Base-by-base conservation (phyloP, 2,888 invertebrate genomes). In the Leptura quadrifasciata region DNA sequence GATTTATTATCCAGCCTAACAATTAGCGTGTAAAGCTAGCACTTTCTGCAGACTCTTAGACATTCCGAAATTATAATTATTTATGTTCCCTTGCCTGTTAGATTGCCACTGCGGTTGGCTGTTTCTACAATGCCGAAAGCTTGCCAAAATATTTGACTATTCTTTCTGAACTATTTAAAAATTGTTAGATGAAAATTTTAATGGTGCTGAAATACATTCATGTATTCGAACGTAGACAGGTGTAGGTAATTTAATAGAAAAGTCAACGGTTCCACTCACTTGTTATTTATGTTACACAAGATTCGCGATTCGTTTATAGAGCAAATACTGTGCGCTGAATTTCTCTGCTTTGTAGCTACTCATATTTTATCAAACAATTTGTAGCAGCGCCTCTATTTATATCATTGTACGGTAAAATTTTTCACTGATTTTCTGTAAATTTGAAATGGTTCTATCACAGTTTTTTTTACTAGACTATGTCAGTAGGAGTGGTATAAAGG, bases 1-100 rank as follows among this genome's bases (percentile, higher is more conserved):
- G 74, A 74, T 74, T 74, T 74, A 74, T 74, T 60, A 54, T 61
- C 31, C 15, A 47, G 47, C 12, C 5, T 21, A 24, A 72, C 63
- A 63, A 63, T 61, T 63, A 63, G 61, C 54, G 27, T 47, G 35
- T 57, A 68, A 47, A 24, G 24, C 31, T 35, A 68, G 57, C 55
- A 57, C 54, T 68, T 57, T 31, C 68, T 55, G 55, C 55, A 17
- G 68, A 57, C 55, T 68, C 54, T 55, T 54, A 54, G 31, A 24
- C 67, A 27, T 67, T 67, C 54, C 52, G 10, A 52, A 54, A 24
- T 67, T n/a, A 21, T 54, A 67, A 67, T 67, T 67, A 67, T 39
- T 64, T 47, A 47, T 39, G 18, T 39, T 64, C 18, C 47, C 39
- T 47, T 64, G 63, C 47, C 20, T 64, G 47, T 18, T 39, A 35